Percentiles rank a stretch among this genome's conserved stretches.
Evolutionary conservation across 2,797 vertebrate genomes (phyloP).

Genomic region (Aulostomus chinensis): DNA sequence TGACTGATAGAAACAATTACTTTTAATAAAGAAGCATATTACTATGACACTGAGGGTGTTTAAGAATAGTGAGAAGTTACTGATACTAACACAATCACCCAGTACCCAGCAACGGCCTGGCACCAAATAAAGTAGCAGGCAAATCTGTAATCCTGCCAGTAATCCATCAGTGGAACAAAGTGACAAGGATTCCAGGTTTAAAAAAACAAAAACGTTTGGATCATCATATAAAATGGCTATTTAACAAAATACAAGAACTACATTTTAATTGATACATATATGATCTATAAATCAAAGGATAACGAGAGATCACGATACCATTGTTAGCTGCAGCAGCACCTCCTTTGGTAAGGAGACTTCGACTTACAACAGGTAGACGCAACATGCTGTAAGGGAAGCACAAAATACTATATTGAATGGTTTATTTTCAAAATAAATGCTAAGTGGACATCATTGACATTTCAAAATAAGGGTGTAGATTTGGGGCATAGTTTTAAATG

Average conservation of each 20-base stretch:
- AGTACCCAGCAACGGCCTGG: conserved; percentile 25
- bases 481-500: too few species aligned
- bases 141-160: conserved; percentile 56
- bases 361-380: conserved; percentile 77
- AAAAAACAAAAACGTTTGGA: not conserved
- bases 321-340: conserved; percentile 42
- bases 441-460: too few species aligned
- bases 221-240: conserved; percentile 7
- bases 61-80: too few species aligned
- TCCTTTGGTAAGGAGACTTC: conserved; percentile 68
- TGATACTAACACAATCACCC: not conserved
- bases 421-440: too few species aligned
- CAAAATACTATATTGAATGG: conserved; percentile 1
- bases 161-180: conserved; percentile 45
- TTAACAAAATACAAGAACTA: conserved; percentile 14
- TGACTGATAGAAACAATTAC: too few species aligned
- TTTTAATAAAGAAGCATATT: too few species aligned
- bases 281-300: conserved; percentile 2
- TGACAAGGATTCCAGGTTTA: conserved; percentile 2
- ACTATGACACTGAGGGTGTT: too few species aligned
- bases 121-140: conserved; percentile 27
- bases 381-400: conserved; percentile 79
- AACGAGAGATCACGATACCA: conserved; percentile 72
- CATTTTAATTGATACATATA: conserved; percentile 1
- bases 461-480: too few species aligned